Conservation (phyloP, 2,113 vertebrate genomes). For the Hemiscyllium ocellatum region DNA sequence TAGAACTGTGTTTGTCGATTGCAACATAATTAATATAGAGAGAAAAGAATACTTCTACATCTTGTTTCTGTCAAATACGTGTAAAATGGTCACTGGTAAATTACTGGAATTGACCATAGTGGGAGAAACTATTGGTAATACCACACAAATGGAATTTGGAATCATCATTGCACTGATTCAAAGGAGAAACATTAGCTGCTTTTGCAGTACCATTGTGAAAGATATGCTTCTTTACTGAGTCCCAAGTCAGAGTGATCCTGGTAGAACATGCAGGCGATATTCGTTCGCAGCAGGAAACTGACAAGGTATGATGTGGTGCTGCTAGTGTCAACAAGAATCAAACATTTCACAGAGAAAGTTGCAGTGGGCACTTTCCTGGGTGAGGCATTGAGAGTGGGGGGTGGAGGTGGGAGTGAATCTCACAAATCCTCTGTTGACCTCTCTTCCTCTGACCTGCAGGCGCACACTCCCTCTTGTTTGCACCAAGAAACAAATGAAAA, state of each 20-base stretch:
- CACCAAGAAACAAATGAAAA: background rate
- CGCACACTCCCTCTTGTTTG: background rate
- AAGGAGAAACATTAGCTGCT: background rate
- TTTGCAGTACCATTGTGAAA: background rate
- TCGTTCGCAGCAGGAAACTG: background rate
- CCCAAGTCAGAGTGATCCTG: background rate
- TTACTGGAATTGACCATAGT: background rate
- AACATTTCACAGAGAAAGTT: background rate
- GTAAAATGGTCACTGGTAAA: background rate
- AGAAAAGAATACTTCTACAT: no score
- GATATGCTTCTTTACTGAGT: background rate
- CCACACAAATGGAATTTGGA: background rate
- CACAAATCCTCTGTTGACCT: background rate
- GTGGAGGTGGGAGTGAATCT: background rate
- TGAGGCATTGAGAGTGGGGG: background rate
- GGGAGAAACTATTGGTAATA: background rate
- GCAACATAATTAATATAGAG: background rate
- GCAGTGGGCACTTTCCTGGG: background rate
- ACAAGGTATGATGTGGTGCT: background rate
- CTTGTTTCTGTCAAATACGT: background rate
- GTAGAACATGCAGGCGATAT: background rate
- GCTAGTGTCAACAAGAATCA: background rate
- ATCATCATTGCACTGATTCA: background rate
- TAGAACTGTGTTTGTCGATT: background rate
- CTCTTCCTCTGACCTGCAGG: background rate